Evolutionary conservation across 2,888 invertebrate species (phyloP).

Genomic region (Drosophila dives): DNA sequence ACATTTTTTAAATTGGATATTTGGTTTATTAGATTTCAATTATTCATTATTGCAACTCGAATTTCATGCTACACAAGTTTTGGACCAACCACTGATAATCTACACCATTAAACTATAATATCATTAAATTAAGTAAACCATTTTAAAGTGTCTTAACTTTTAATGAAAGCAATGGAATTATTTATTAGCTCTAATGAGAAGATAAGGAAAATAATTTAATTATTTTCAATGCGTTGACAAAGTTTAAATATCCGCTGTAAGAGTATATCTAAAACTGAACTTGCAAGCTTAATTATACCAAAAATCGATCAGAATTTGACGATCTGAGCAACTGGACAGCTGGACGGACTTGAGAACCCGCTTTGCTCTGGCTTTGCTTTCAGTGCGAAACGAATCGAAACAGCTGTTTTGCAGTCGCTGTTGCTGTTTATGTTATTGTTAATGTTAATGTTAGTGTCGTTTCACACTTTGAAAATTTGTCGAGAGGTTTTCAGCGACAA

Average conservation of each 20-base stretch:
- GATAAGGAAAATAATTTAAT: not conserved
- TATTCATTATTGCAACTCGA: slow-evolving; percentile 25
- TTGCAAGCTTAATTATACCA: slow-evolving; percentile 52
- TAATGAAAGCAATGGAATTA: not conserved
- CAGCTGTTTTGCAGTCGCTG: slow-evolving; percentile 61
- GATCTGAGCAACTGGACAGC: slow-evolving; percentile 34
- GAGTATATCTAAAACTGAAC: slow-evolving; percentile 30
- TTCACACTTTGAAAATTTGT: slow-evolving; percentile 73
- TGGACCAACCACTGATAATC: slow-evolving; percentile 13
- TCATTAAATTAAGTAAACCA: not conserved
- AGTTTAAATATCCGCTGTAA: not conserved
- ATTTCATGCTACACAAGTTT: slow-evolving; percentile 17
- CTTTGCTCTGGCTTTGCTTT: slow-evolving; percentile 47
- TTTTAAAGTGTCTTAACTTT: not conserved
- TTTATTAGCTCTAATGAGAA: not conserved
- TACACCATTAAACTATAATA: not conserved
- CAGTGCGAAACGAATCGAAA: slow-evolving; percentile 24
- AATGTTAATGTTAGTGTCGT: slow-evolving; percentile 35
- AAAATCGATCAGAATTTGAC: slow-evolving; percentile 49
- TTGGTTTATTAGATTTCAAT: slow-evolving; percentile 33
- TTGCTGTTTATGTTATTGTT: not conserved
- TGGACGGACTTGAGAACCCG: slow-evolving; percentile 20
- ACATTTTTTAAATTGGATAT: slow-evolving; percentile 28
- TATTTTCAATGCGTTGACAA: not conserved
- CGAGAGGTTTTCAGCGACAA: slow-evolving; percentile 66